Conservation (phyloP, 2,888 invertebrate genomes). For the Athalia rosae region DNA sequence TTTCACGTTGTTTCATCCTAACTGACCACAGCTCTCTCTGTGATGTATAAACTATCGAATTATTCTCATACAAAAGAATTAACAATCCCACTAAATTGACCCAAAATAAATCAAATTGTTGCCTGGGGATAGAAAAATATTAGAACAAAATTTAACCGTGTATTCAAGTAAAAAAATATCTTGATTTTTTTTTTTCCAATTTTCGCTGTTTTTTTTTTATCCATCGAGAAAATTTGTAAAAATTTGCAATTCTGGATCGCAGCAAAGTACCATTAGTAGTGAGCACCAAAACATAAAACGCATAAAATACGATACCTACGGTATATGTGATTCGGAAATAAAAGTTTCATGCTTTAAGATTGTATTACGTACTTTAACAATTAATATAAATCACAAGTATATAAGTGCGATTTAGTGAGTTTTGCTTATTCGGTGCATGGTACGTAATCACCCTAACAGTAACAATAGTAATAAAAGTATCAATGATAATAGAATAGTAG, state of each 20-base stretch:
- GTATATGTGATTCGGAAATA: conserved; percentile 21
- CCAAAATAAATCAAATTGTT: no score
- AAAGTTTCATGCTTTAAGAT: conserved; percentile 8
- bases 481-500: not conserved
- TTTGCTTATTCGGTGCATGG: conserved; percentile 22
- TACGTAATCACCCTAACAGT: not conserved
- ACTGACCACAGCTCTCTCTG: conserved; percentile 39
- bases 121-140: no score
- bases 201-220: not conserved
- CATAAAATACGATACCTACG: conserved; percentile 21
- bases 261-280: conserved; percentile 56
- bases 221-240: not conserved
- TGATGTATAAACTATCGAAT: not conserved
- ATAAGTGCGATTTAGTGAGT: not conserved
- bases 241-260: conserved; percentile 62
- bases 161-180: not conserved
- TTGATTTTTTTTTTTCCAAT: not conserved
- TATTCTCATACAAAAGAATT: not conserved
- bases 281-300: conserved; percentile 23
- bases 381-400: not conserved
- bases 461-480: not conserved
- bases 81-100: no score
- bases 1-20: conserved; percentile 58
- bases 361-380: not conserved
- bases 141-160: no score